phyloP scores from a whole-genome alignment of 2,888 invertebrate species.

The Sinopyrophorus schimmeli region DNA sequence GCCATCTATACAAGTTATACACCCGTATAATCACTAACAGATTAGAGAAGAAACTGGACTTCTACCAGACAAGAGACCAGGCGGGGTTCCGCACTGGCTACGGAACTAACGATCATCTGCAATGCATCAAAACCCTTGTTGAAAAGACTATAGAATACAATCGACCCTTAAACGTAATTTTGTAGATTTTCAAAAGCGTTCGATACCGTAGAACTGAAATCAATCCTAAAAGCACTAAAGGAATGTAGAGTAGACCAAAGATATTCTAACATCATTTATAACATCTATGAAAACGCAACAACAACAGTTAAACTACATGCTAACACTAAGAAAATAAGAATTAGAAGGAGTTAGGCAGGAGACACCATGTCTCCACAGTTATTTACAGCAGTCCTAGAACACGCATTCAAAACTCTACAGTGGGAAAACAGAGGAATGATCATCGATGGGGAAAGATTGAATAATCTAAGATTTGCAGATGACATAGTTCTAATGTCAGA shows the following conservation, averaged over 20 bases:
- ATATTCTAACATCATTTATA: background rate
- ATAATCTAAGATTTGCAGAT: slow-evolving; percentile 2
- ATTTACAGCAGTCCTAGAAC: background rate
- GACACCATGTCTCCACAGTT: slow-evolving; percentile 2
- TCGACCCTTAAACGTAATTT: too few species aligned
- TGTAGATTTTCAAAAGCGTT: too few species aligned
- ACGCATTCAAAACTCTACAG: slow-evolving; percentile 1
- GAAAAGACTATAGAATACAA: background rate
- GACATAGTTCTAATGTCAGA: slow-evolving; percentile 1
- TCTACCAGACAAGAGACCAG: background rate
- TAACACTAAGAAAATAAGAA: background rate
- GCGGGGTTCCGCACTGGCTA: background rate
- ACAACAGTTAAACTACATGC: background rate
- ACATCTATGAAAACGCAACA: background rate
- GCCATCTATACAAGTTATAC: slow-evolving; percentile 1
- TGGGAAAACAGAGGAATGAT: slow-evolving; percentile 3
- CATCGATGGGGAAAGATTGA: background rate
- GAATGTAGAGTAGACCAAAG: background rate
- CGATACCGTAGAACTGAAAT: background rate
- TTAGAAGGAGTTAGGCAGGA: slow-evolving; percentile 2
- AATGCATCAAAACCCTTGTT: too few species aligned
- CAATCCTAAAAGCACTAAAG: background rate
- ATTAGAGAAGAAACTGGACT: background rate
- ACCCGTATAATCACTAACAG: background rate
- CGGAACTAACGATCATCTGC: too few species aligned